phyloP scores from a whole-genome alignment of 2,888 invertebrate genomes.

The Volucella inanis region DNA sequence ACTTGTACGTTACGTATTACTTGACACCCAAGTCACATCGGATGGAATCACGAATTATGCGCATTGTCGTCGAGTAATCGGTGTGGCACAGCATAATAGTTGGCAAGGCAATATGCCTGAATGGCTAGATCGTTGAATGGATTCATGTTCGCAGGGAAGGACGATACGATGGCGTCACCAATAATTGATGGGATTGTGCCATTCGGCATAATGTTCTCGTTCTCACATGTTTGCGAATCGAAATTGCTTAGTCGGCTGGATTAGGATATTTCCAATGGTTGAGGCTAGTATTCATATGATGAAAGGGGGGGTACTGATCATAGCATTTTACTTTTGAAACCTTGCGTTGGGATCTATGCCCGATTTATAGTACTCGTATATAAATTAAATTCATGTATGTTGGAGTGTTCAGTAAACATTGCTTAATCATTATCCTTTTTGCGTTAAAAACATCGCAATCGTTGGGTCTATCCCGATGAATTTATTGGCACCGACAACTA shows the following conservation, averaged over 20 bases:
- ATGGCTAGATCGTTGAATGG: neutral
- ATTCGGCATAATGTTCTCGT: constrained; percentile 37
- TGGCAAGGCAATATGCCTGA: neutral
- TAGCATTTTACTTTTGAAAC: neutral
- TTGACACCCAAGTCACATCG: constrained; percentile 69
- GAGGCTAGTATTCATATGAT: neutral
- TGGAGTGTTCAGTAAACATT: too few relatives aligned
- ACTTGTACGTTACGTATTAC: constrained; percentile 25
- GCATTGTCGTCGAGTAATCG: constrained; percentile 37
- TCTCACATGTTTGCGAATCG: constrained; percentile 27
- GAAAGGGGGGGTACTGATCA: neutral
- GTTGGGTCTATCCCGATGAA: too few relatives aligned
- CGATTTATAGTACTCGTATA: too few relatives aligned
- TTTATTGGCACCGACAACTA: too few relatives aligned
- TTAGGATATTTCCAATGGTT: neutral
- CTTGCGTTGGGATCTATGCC: too few relatives aligned
- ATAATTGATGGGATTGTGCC: constrained; percentile 52
- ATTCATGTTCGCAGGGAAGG: neutral
- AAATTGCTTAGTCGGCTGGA: constrained; percentile 14
- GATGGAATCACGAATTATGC: constrained; percentile 28
- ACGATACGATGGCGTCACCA: constrained; percentile 40
- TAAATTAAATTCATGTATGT: too few relatives aligned
- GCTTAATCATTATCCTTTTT: too few relatives aligned
- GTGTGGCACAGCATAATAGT: constrained; percentile 2
- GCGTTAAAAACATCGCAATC: too few relatives aligned